phyloP scores from a whole-genome alignment of 2,888 invertebrate species.

The Conops quadrifasciatus region DNA sequence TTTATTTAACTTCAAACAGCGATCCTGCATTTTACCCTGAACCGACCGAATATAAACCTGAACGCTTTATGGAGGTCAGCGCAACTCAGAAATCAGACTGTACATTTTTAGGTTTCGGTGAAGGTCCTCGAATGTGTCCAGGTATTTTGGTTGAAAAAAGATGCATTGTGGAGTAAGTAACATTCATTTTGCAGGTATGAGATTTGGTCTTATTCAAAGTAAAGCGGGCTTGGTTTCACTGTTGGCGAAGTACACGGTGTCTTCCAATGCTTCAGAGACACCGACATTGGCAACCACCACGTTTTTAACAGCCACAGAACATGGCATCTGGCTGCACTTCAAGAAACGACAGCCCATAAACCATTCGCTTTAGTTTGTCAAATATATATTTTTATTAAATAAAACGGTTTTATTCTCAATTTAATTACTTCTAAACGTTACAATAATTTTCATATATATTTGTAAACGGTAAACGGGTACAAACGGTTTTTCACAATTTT shows the following conservation, averaged over 20 bases:
- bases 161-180: neutral
- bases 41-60: slow-evolving; percentile 49
- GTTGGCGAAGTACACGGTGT: slow-evolving; percentile 47
- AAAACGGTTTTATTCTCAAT: too few relatives aligned
- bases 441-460: too few relatives aligned
- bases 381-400: slow-evolving; percentile 14
- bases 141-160: slow-evolving; percentile 39
- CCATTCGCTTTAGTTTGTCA: slow-evolving; percentile 13
- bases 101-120: slow-evolving; percentile 54
- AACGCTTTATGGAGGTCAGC: slow-evolving; percentile 47
- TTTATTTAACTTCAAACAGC: slow-evolving; percentile 41
- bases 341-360: slow-evolving; percentile 34
- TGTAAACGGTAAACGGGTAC: too few relatives aligned
- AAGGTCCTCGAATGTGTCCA: slow-evolving; percentile 58
- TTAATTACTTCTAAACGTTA: too few relatives aligned
- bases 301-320: slow-evolving; percentile 50
- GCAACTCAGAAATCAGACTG: slow-evolving; percentile 44
- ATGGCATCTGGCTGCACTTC: slow-evolving; percentile 53
- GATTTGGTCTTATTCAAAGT: slow-evolving; percentile 52
- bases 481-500: too few relatives aligned
- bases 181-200: slow-evolving; percentile 46
- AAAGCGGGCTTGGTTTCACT: slow-evolving; percentile 53
- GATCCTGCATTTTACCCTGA: slow-evolving; percentile 49
- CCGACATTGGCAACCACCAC: slow-evolving; percentile 50
- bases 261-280: slow-evolving; percentile 27